Conservation (phyloP, 2,888 invertebrate species). For the Therioaphis trifolii region DNA sequence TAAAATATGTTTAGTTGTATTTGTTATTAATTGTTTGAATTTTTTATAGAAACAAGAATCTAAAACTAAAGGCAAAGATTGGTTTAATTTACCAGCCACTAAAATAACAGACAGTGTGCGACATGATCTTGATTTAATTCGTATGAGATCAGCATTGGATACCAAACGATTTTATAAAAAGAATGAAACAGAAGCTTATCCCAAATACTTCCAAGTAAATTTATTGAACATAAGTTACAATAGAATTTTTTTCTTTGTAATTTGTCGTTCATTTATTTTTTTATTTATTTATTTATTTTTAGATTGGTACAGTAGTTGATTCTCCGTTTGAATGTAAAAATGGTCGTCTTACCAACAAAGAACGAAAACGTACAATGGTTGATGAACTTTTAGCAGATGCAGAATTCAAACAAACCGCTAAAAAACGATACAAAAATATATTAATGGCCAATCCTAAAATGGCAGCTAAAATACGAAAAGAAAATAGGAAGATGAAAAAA, state of each 20-base stretch:
- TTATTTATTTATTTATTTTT: slow-evolving; percentile 65
- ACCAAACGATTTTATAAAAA: slow-evolving; percentile 96
- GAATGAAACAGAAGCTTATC: slow-evolving; percentile 85
- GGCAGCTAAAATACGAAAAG: slow-evolving; percentile 76
- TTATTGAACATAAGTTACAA: neutral
- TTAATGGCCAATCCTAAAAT: slow-evolving; percentile 78
- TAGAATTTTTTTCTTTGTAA: too few species aligned
- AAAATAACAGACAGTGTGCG: slow-evolving; percentile 90
- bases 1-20: slow-evolving; percentile 14
- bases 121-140: slow-evolving; percentile 87
- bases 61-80: slow-evolving; percentile 85
- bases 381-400: slow-evolving; percentile 93
- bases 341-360: slow-evolving; percentile 84
- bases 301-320: slow-evolving; percentile 86
- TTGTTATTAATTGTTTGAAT: neutral
- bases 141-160: slow-evolving; percentile 92
- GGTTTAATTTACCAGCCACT: slow-evolving; percentile 90
- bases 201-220: slow-evolving; percentile 91
- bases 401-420: slow-evolving; percentile 83
- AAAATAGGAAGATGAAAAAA: slow-evolving; percentile 79
- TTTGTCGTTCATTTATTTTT: too few species aligned
- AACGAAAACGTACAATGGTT: slow-evolving; percentile 89
- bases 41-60: slow-evolving; percentile 76
- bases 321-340: slow-evolving; percentile 88
- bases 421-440: slow-evolving; percentile 83